Evolutionary conservation across 2,113 vertebrate genomes (phyloP).

Genomic region (Rana temporaria): DNA sequence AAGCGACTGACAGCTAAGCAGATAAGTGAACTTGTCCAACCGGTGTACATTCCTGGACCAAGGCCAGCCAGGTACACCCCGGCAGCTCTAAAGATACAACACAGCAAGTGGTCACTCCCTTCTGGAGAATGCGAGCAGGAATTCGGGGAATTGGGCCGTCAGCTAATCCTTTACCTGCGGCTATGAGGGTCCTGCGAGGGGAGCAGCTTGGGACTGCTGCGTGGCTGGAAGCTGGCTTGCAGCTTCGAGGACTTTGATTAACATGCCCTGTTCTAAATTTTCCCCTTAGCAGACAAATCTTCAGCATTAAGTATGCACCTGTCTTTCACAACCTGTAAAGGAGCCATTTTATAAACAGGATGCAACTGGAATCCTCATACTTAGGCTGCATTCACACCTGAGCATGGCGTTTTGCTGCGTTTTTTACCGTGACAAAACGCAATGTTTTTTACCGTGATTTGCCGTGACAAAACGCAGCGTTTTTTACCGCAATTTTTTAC

Average conservation of each 20-base stretch:
- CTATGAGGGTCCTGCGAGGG: not conserved
- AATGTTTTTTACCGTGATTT: too few relatives aligned
- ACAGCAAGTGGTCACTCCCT: conserved; percentile 40
- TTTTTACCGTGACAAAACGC: too few relatives aligned
- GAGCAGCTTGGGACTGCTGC: not conserved
- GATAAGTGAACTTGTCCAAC: conserved; percentile 37
- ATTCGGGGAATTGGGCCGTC: conserved; percentile 30
- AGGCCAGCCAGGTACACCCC: conserved; percentile 45
- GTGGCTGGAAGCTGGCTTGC: not conserved
- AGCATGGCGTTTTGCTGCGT: too few relatives aligned
- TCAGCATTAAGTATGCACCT: not conserved
- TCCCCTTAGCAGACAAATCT: not conserved
- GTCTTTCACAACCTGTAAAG: not conserved
- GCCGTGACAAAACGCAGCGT: too few relatives aligned
- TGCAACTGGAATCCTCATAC: too few relatives aligned
- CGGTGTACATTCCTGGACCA: conserved; percentile 30
- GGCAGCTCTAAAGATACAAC: not conserved
- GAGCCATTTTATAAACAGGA: not conserved
- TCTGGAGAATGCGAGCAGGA: conserved; percentile 42
- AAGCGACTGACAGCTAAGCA: not conserved
- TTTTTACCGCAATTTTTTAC: too few relatives aligned
- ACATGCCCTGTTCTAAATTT: not conserved
- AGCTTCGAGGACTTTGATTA: conserved; percentile 3
- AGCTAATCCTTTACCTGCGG: conserved; percentile 21
- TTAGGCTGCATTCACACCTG: too few relatives aligned